These are phyloP conservation scores for Aplochiton taeniatus DNA, from an alignment of 2,797 vertebrate species.

Conservation along the genomic window DNA sequence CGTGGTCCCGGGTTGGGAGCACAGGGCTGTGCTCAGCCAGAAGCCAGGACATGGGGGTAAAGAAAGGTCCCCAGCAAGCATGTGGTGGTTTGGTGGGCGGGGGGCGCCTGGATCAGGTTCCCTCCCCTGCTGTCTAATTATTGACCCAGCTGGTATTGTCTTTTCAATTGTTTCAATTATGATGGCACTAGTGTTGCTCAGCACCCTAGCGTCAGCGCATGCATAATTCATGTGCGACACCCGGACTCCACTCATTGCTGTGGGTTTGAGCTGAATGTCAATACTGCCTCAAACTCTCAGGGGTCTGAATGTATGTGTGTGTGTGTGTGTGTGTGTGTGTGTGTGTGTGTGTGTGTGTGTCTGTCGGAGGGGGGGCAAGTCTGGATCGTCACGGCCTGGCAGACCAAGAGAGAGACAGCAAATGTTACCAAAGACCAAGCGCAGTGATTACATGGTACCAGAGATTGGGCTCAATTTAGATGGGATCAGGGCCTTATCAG, in stretches of 20 bases:
- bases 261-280: slow-evolving; percentile 81
- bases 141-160: slow-evolving; percentile 83
- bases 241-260: slow-evolving; percentile 75
- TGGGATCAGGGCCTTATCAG: too few relatives aligned
- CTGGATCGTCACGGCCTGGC: too few relatives aligned
- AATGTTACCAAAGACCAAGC: too few relatives aligned
- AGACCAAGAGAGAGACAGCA: too few relatives aligned
- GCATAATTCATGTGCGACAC: slow-evolving; percentile 80
- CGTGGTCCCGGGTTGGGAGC: slow-evolving; percentile 26
- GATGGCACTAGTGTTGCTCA: slow-evolving; percentile 77
- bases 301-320: slow-evolving; percentile 22
- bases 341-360: too few relatives aligned
- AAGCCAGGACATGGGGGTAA: slow-evolving; percentile 44
- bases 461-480: too few relatives aligned
- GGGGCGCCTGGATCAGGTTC: slow-evolving; percentile 68
- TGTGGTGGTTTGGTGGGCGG: slow-evolving; percentile 40
- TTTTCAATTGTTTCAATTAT: slow-evolving; percentile 86
- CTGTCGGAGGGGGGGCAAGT: too few relatives aligned
- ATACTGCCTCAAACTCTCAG: slow-evolving; percentile 70
- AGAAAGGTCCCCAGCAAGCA: slow-evolving; percentile 60
- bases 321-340: too few relatives aligned
- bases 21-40: slow-evolving; percentile 42
- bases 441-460: too few relatives aligned
- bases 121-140: slow-evolving; percentile 78
- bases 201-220: slow-evolving; percentile 75